Conservation (phyloP, 35 echinoderm and acorn worm genomes). For the Apostichopus japonicus region DNA sequence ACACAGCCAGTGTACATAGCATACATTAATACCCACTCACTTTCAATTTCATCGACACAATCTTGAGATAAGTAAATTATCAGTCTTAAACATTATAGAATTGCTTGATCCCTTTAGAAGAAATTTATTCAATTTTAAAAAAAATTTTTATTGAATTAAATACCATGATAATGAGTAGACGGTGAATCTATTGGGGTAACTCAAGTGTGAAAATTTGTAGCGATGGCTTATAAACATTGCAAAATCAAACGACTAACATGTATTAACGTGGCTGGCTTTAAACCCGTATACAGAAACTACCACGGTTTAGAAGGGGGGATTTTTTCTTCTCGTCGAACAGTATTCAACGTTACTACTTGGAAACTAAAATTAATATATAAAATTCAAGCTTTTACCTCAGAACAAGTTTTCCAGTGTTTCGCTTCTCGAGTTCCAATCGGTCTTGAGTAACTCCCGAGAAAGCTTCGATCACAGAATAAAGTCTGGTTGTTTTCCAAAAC, state of each 20-base stretch:
- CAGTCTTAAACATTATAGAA: neutral
- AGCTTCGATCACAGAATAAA: neutral
- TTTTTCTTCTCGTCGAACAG: neutral
- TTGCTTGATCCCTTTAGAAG: conserved; percentile 29
- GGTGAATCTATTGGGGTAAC: conserved; percentile 5
- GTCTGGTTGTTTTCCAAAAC: neutral
- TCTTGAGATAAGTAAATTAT: neutral
- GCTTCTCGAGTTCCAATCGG: neutral
- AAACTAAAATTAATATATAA: neutral
- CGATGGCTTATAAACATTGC: conserved; percentile 20
- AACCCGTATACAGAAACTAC: neutral
- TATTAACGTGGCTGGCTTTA: neutral
- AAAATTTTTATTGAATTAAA: conserved; percentile 45
- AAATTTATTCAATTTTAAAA: conserved; percentile 38
- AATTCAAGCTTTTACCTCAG: neutral
- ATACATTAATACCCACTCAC: neutral
- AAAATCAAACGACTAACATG: neutral
- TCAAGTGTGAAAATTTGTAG: conserved; percentile 2
- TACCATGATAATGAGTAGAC: neutral
- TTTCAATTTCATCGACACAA: neutral
- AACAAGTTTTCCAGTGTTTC: neutral
- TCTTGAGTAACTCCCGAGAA: neutral
- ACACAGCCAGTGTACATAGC: neutral
- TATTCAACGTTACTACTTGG: neutral
- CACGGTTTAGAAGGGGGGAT: neutral